A percentile compares a stretch with the other conserved stretches of the same genome.
phyloP scores from a whole-genome alignment of 2,113 vertebrate species.

The Aegotheles bennettii region DNA sequence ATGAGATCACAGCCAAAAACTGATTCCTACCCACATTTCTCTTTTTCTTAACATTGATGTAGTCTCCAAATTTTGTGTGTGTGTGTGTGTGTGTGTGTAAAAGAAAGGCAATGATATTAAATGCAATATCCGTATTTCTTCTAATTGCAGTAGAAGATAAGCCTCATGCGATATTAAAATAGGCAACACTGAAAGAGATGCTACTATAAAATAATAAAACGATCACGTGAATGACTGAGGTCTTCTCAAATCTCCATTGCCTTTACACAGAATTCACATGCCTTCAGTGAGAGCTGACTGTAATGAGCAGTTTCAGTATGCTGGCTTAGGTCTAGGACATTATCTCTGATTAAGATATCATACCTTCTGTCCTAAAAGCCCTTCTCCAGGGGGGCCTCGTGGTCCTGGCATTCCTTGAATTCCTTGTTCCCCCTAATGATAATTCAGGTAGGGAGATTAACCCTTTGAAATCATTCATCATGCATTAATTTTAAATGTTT shows the following conservation, averaged over 20 bases:
- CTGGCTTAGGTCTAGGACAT: not conserved
- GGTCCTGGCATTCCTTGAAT: constrained; percentile 85
- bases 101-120: not conserved
- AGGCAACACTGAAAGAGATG: not conserved
- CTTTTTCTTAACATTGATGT: not conserved
- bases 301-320: not conserved
- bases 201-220: not conserved
- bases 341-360: not conserved
- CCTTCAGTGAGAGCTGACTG: not conserved
- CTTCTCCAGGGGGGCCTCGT: constrained; percentile 83
- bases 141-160: not conserved
- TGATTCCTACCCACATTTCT: not conserved
- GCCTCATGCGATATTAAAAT: not conserved
- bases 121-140: not conserved
- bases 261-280: not conserved
- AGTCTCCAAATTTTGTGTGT: not conserved
- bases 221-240: not conserved
- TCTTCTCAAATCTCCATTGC: not conserved
- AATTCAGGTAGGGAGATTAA: constrained; percentile 28
- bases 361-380: constrained; percentile 85
- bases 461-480: not conserved
- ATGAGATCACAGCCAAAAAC: not conserved
- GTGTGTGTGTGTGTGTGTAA: not conserved
- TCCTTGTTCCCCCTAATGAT: constrained; percentile 83
- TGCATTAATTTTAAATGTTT: not conserved